phyloP scores from a whole-genome alignment of 2,113 vertebrate species.

The Nesoenas mayeri region DNA sequence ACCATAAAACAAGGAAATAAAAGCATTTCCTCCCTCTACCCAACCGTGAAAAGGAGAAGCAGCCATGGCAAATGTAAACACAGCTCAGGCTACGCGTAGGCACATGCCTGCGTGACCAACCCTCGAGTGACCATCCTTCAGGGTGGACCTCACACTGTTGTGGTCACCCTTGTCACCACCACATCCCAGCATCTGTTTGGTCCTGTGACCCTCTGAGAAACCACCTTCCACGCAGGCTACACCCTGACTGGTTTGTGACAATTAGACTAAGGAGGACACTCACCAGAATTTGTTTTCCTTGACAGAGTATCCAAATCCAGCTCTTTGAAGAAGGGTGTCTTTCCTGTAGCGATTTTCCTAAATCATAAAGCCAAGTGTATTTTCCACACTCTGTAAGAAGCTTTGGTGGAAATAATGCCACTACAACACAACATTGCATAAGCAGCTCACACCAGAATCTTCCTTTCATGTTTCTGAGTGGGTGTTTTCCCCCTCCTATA shows the following conservation, averaged over 20 bases:
- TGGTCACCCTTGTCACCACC: neutral
- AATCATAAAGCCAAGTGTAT: neutral
- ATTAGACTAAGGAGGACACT: neutral
- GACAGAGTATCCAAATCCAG: conserved; percentile 10
- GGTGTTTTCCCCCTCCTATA: neutral
- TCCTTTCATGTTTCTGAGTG: neutral
- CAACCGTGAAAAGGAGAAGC: neutral
- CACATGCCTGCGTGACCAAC: neutral
- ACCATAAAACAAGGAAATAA: neutral
- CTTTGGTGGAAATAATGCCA: neutral
- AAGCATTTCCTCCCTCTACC: neutral
- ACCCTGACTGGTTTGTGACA: neutral
- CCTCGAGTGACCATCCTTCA: neutral
- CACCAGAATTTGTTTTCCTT: neutral
- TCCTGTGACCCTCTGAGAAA: neutral
- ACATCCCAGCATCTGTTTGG: neutral
- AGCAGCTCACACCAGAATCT: neutral
- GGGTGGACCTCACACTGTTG: neutral
- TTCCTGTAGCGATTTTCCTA: conserved; percentile 6
- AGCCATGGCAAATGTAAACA: neutral
- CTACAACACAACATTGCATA: neutral
- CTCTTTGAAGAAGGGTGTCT: conserved; percentile 34
- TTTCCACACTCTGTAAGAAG: neutral
- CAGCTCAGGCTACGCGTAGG: neutral
- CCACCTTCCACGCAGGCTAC: neutral